Conservation (phyloP, 1,140 invertebrate genomes). For the Magallana ariakensis region DNA sequence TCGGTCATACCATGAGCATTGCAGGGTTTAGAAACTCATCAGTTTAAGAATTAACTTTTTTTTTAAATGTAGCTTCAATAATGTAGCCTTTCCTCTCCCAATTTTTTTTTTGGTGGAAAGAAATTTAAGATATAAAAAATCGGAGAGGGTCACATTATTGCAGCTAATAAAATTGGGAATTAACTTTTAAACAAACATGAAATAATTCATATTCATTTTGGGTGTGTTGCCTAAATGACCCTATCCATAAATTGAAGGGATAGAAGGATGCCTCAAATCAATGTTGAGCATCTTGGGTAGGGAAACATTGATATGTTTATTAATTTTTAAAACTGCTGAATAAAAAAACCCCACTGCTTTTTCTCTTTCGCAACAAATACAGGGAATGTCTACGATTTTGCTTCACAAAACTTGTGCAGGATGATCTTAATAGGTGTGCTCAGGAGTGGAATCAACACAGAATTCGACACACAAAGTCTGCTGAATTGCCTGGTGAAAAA, state of each 20-base stretch:
- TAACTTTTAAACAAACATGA: no score
- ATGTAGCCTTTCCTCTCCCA: no score
- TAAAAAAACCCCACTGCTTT: background rate
- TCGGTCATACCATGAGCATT: no score
- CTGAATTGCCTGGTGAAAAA: conserved; percentile 12
- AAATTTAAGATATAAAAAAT: no score
- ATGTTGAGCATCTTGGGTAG: background rate
- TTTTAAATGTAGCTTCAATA: no score
- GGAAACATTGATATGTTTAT: no score
- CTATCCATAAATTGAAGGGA: background rate
- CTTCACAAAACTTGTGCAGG: conserved; percentile 9
- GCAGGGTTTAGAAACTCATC: no score
- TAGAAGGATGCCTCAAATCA: background rate
- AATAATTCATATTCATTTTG: background rate
- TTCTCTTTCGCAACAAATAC: background rate
- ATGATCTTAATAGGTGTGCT: background rate
- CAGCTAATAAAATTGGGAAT: no score
- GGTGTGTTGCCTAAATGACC: background rate
- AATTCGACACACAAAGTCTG: background rate
- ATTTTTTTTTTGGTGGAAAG: no score
- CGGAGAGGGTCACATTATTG: no score
- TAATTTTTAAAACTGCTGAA: background rate
- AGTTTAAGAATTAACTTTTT: no score
- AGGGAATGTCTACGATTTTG: conserved; percentile 4
- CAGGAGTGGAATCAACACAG: conserved; percentile 19